Percentiles rank a stretch among this genome's conserved stretches.
phyloP scores from a whole-genome alignment of 2,113 vertebrate genomes.

The Poicephalus gulielmi region DNA sequence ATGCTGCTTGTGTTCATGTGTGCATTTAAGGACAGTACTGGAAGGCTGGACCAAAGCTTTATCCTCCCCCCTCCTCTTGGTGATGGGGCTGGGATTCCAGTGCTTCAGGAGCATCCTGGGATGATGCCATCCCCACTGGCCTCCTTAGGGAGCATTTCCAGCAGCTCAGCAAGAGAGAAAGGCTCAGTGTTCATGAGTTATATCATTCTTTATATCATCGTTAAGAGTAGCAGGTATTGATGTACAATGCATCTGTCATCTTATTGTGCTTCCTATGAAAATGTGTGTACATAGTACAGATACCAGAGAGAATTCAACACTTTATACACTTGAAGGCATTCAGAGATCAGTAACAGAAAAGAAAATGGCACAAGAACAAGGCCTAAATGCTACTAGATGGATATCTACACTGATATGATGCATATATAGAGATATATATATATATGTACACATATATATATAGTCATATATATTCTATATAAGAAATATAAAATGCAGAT shows the following conservation, averaged over 20 bases:
- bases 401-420: constrained; percentile 74
- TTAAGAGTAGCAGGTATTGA: constrained; percentile 79
- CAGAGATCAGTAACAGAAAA: constrained; percentile 70
- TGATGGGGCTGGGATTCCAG: background rate
- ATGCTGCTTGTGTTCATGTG: fast-evolving
- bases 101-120: background rate
- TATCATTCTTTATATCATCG: constrained; percentile 82
- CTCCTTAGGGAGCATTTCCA: constrained; percentile 16
- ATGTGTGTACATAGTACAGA: constrained; percentile 87
- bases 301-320: constrained; percentile 80
- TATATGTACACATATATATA: constrained; percentile 73
- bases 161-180: constrained; percentile 37
- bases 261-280: constrained; percentile 86
- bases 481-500: constrained; percentile 81
- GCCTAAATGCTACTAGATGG: constrained; percentile 63
- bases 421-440: constrained; percentile 60
- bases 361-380: constrained; percentile 72
- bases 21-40: fast-evolving
- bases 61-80: background rate
- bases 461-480: constrained; percentile 83
- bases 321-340: constrained; percentile 85
- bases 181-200: constrained; percentile 52
- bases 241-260: constrained; percentile 85
- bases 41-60: background rate
- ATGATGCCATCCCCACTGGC: background rate